Conservation (phyloP, 2,113 vertebrate species). For the Malurus cyaneus region DNA sequence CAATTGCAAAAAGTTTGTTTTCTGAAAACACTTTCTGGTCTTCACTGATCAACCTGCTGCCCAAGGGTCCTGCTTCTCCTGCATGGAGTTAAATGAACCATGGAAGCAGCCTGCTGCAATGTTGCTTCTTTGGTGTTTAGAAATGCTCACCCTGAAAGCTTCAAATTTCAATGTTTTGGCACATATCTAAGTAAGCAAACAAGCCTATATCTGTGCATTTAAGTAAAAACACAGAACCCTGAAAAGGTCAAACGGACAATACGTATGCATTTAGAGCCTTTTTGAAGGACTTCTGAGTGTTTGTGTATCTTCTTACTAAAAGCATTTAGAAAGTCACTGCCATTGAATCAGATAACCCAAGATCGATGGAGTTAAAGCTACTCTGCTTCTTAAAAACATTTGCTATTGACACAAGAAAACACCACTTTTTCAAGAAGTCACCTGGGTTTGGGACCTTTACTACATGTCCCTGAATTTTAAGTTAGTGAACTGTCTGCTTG, state of each 20-base stretch:
- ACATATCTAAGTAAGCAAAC: neutral
- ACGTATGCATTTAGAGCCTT: neutral
- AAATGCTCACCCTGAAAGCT: neutral
- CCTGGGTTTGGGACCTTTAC: neutral
- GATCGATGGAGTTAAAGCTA: neutral
- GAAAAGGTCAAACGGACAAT: neutral
- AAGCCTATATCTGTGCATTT: neutral
- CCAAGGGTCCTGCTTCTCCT: neutral
- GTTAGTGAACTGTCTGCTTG: neutral
- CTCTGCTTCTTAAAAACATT: neutral
- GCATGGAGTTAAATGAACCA: neutral
- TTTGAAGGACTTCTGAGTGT: neutral
- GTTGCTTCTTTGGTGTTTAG: neutral
- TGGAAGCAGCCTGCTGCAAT: neutral
- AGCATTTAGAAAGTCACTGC: neutral
- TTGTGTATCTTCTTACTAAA: neutral
- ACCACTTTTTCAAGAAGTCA: neutral
- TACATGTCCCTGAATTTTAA: neutral
- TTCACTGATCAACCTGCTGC: neutral
- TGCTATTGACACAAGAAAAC: neutral
- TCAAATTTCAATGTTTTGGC: slow-evolving; percentile 24
- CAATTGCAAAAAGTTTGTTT: neutral
- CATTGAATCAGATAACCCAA: neutral
- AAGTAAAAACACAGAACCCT: neutral
- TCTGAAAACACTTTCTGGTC: neutral